Evolutionary conservation across 1,140 invertebrate genomes (phyloP).

Genomic region (Eupeodes corollae): DNA sequence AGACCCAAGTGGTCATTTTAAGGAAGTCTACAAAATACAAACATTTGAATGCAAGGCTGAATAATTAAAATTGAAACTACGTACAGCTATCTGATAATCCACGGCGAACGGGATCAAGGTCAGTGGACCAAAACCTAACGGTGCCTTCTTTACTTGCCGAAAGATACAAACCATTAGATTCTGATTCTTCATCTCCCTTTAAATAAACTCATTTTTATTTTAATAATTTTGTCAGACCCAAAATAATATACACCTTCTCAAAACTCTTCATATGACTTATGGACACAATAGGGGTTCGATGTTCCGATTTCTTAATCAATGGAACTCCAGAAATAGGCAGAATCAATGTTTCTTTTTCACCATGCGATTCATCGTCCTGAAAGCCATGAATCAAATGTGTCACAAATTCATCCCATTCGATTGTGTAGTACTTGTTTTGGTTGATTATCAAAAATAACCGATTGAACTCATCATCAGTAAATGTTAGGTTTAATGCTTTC

Average conservation of each 20-base stretch:
- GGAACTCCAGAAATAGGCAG: slow-evolving; percentile 46
- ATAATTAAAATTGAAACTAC: slow-evolving; percentile 12
- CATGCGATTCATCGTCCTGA: slow-evolving; percentile 45
- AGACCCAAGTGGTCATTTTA: slow-evolving; percentile 51
- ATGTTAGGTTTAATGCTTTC: slow-evolving; percentile 13
- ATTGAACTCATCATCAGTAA: slow-evolving; percentile 20
- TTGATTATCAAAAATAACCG: slow-evolving; percentile 37
- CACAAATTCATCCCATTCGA: slow-evolving; percentile 56
- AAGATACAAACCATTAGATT: slow-evolving; percentile 49
- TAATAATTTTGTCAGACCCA: background rate
- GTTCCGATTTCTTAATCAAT: slow-evolving; percentile 45
- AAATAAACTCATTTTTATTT: background rate
- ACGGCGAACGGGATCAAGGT: slow-evolving; percentile 47
- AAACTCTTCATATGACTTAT: slow-evolving; percentile 43
- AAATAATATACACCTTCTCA: no score
- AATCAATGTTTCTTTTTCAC: slow-evolving; percentile 44
- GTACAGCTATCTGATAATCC: slow-evolving; percentile 48
- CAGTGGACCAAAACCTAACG: slow-evolving; percentile 57
- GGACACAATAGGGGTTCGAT: slow-evolving; percentile 47
- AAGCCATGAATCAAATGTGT: slow-evolving; percentile 55
- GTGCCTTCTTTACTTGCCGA: slow-evolving; percentile 55
- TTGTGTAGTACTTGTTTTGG: slow-evolving; percentile 42
- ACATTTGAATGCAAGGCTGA: background rate
- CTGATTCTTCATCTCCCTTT: slow-evolving; percentile 19
- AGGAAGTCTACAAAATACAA: slow-evolving; percentile 32